Base-by-base conservation (phyloP, 2,888 invertebrate species). In the Oscheius sp. region DNA sequence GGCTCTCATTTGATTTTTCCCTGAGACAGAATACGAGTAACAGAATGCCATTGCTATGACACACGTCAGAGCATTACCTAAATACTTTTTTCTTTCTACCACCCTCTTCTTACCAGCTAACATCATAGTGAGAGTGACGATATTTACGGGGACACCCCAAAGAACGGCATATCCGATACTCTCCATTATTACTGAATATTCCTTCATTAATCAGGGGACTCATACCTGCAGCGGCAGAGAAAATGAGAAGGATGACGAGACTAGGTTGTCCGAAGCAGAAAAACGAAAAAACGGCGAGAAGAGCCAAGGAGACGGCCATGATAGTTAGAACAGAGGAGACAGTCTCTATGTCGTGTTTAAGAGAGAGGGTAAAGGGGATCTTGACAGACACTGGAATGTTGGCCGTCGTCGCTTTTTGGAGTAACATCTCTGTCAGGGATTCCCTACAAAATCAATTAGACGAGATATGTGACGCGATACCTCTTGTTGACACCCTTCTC, bases 1-100 rank as follows among this genome's bases (percentile, higher is more conserved):
- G 6, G 73, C 72, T 17, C 78, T 73, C 50, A 75, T 74, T 32
- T 82, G 80, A 14, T 70, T 67, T 49, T 72, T 70, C 14, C 84
- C 83, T 36, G 80, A 75, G 63, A 82, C 80, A 12, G 76, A 78
- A 67, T 83, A 86, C 32, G 76, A 74, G 71, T 83, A 83, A 64
- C 82, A 79, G 73, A 85, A 85, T 30, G 80, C 71, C 49, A 85
- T 71, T 1, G 77, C 75, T 30, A 81, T 72, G 17, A 76, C 77
- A 32, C 77, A 76, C 4, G 81, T 79, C 54, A 83, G 75, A 0
- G 80, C 72, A 56, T 82, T 82, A 59, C 82, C 82, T 80, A 50
- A 33, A 74, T 22, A 41, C 30, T 51, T 33, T 49, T 14, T 14
- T 20, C 24, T 32, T 59, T n/a, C 12, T 14, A 3, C 20, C n/a